These are phyloP conservation scores for Chaetogeoica ovagalla DNA, from an alignment of 2,888 invertebrate genomes.

Conservation along the genomic window DNA sequence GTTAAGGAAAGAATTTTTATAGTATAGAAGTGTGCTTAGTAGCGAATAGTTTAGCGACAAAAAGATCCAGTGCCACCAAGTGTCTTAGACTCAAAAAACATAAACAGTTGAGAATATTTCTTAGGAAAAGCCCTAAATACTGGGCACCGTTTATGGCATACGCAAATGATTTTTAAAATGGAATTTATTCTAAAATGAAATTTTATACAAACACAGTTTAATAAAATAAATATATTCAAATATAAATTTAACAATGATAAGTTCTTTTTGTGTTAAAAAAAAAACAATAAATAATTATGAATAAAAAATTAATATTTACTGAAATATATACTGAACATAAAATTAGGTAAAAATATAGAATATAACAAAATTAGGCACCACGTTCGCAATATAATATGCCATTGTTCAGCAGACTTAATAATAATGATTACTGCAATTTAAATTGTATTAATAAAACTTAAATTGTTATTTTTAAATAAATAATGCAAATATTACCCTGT, in stretches of 20 bases:
- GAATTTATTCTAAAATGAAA: too few species aligned
- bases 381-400: not conserved
- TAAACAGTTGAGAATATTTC: too few species aligned
- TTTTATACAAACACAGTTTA: too few species aligned
- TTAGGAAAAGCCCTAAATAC: too few species aligned
- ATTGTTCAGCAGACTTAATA: not conserved
- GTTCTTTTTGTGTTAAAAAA: conserved; percentile 1
- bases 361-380: conserved; percentile 1
- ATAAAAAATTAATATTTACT: conserved; percentile 15
- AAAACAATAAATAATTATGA: conserved; percentile 4
- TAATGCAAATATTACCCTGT: conserved; percentile 34
- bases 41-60: too few species aligned
- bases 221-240: conserved; percentile 3
- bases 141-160: too few species aligned
- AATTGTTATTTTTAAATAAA: not conserved
- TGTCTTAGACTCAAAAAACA: too few species aligned
- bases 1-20: too few species aligned
- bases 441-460: not conserved
- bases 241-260: not conserved
- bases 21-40: too few species aligned
- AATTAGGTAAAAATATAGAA: conserved; percentile 1
- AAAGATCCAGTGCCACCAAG: too few species aligned
- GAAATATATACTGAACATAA: not conserved
- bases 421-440: not conserved
- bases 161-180: too few species aligned